phyloP scores from a whole-genome alignment of 2,797 vertebrate species.

The Meriones psammophilus region DNA sequence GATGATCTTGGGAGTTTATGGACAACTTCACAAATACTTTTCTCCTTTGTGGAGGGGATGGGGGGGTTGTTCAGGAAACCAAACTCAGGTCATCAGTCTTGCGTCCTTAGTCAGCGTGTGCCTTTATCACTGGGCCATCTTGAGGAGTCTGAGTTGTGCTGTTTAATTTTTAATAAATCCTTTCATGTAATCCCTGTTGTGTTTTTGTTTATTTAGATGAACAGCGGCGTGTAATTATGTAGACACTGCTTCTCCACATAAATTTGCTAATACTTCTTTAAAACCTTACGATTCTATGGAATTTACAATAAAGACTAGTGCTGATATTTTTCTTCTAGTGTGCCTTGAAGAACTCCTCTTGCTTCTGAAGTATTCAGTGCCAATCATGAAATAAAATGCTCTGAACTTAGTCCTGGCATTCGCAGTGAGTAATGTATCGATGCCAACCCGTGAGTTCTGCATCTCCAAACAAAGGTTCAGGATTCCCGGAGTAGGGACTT shows the following conservation, averaged over 20 bases:
- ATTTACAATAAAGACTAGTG: slow-evolving; percentile 13
- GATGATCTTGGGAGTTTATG: background rate
- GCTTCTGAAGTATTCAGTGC: slow-evolving; percentile 33
- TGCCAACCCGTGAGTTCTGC: background rate
- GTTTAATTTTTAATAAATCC: background rate
- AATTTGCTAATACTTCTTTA: background rate
- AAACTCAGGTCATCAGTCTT: background rate
- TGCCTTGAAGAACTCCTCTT: slow-evolving; percentile 20
- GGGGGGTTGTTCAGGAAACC: background rate
- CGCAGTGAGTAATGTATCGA: background rate
- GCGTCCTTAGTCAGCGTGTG: background rate
- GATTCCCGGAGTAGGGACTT: background rate
- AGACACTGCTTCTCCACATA: background rate
- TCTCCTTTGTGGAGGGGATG: too few relatives aligned
- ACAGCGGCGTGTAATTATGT: background rate
- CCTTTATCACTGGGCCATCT: background rate
- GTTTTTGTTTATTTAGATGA: slow-evolving; percentile 1
- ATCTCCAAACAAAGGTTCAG: background rate
- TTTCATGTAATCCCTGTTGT: background rate
- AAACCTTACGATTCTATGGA: slow-evolving; percentile 26
- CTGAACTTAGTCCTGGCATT: background rate
- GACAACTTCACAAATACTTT: background rate
- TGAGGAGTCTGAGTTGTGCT: background rate
- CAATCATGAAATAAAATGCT: slow-evolving; percentile 54
- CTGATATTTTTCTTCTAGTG: slow-evolving; percentile 27